Percentiles rank a stretch among this genome's conserved stretches.
These are phyloP conservation scores for Heterodera filipjevi DNA, from an alignment of 2,888 invertebrate genomes.

Conservation along the genomic window DNA sequence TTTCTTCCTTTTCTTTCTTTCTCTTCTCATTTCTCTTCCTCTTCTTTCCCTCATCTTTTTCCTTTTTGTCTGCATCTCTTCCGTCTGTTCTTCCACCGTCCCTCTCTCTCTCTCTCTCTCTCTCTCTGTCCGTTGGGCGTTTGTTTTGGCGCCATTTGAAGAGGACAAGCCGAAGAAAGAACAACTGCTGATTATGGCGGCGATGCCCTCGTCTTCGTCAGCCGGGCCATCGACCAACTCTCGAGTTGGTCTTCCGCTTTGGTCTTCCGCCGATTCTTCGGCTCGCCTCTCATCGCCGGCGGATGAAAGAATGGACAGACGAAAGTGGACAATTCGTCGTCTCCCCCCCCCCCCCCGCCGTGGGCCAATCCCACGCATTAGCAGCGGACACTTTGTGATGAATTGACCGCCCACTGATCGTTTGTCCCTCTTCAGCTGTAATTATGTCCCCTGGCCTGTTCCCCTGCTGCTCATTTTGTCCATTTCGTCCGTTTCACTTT, in stretches of 20 bases:
- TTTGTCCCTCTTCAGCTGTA: neutral
- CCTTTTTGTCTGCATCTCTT: too few relatives aligned
- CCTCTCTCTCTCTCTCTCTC: neutral
- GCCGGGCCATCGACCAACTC: neutral
- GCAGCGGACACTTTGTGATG: neutral
- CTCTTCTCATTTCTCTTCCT: neutral
- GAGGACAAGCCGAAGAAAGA: neutral
- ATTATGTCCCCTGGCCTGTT: neutral
- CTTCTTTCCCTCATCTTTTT: neutral
- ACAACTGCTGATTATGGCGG: neutral
- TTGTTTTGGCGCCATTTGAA: neutral
- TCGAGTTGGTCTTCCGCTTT: neutral
- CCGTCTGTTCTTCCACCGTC: too few relatives aligned
- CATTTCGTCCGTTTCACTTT: neutral
- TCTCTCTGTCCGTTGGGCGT: neutral
- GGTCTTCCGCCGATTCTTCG: too few relatives aligned
- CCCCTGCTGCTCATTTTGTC: neutral
- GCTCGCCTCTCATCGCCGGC: neutral
- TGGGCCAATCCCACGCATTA: neutral
- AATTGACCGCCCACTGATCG: neutral
- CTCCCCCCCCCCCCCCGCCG: too few relatives aligned
- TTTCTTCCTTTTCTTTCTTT: neutral
- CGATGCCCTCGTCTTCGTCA: neutral
- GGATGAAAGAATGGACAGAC: neutral
- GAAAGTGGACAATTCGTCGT: neutral